A percentile compares a stretch with the other conserved stretches of the same genome.
These are phyloP conservation scores for Falco biarmicus DNA, from an alignment of 2,797 vertebrate genomes.

Conservation along the genomic window DNA sequence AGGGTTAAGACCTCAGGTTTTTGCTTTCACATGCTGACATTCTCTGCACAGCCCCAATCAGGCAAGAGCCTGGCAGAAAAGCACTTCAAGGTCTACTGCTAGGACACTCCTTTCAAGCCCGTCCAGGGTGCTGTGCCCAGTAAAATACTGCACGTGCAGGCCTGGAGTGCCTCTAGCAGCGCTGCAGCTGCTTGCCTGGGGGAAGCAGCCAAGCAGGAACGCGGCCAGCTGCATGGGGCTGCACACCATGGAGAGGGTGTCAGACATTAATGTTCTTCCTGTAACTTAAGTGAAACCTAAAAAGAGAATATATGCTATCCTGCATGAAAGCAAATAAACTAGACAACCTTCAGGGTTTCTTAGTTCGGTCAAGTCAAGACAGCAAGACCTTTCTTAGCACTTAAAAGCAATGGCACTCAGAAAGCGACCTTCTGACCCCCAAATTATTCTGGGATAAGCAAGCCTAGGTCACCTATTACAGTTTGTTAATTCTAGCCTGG, in stretches of 20 bases:
- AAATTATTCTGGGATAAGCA: neutral
- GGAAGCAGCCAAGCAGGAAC: too few relatives aligned
- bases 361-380: neutral
- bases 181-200: neutral
- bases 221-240: accelerated
- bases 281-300: neutral
- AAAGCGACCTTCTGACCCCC: neutral
- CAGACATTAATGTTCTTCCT: accelerated
- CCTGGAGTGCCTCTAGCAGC: neutral
- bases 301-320: neutral
- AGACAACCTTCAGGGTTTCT: neutral
- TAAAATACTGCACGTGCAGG: neutral
- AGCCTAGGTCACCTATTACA: neutral
- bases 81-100: accelerated
- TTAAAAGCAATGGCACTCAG: neutral
- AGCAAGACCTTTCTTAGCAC: neutral
- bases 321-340: neutral
- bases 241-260: accelerated
- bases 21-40: neutral
- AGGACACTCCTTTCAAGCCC: too few relatives aligned
- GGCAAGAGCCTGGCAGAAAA: neutral
- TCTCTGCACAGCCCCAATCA: neutral
- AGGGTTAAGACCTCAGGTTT: neutral
- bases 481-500: neutral
- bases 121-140: neutral